Base-by-base conservation (phyloP, 2,797 vertebrate genomes). In the Neomorphus geoffroyi region DNA sequence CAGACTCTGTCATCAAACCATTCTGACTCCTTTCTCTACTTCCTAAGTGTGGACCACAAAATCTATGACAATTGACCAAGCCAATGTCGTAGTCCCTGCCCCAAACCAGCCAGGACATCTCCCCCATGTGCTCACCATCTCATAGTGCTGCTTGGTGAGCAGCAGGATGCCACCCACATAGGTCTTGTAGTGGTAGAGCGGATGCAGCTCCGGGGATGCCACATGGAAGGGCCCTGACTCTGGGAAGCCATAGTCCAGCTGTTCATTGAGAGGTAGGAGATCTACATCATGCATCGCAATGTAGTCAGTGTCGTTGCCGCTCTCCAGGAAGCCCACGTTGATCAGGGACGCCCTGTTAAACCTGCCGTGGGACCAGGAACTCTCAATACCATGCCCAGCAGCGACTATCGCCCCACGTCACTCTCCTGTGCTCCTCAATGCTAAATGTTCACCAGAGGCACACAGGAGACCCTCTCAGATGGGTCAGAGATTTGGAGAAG, bases 251-350 rank as follows among this genome's bases (percentile, higher is more conserved):
- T 99, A 99, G 97, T 99, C 98, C 95, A 99, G 98, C 45, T 98
- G 98, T 18, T 99, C 98, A 1, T 99, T 99, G 82, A 98, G 98
- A 17, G 99, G 99, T 90, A 99, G 97, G 96, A 99, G 98, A 96
- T 99, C 99, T 32, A 99, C 99, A 2, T 99, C 99, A 0, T 99
- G 99, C 99, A 99, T 99, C 3, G 99, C 99, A 18, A 99, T 98
- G 97, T 99, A 99, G 97, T 99, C 99, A 0, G 99, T 99, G 97
- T 99, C 98, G 4, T 99, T 99, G 8, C 98, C 98, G 1, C 99
- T 99, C 98, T 99, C 99, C 97, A 98, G 87, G 96, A 98, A 99
- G 66, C 99, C 99, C 94, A 98, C 99, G 2, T 99, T 99, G 97
- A 99, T 99, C 88, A 99, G 98, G 10, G 99, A 99, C 0, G 99